These are phyloP conservation scores for Belgica antarctica DNA, from an alignment of 2,888 invertebrate genomes.

Conservation along the genomic window DNA sequence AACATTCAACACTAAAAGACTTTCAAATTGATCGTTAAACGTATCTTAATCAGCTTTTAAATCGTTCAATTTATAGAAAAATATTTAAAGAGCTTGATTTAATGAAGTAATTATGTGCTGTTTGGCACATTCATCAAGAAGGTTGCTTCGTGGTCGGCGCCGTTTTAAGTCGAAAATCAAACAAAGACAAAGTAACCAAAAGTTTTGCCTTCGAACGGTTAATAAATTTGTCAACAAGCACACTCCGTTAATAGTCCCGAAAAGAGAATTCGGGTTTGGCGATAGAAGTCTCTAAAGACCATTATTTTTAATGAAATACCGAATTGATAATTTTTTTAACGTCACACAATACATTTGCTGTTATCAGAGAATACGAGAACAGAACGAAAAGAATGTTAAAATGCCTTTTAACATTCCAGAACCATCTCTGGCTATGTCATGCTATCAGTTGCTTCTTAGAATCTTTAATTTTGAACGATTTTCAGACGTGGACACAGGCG, in stretches of 20 bases:
- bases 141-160: background rate
- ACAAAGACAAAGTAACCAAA: background rate
- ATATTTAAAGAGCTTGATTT: conserved; percentile 8
- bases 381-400: conserved; percentile 8
- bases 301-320: conserved; percentile 10
- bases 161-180: background rate
- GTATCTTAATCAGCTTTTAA: conserved; percentile 40
- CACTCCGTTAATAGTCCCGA: conserved; percentile 34
- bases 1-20: background rate
- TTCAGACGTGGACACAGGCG: no score
- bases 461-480: no score
- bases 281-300: no score
- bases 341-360: conserved; percentile 19
- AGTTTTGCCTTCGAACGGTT: background rate
- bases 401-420: conserved; percentile 41
- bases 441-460: no score
- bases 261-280: background rate
- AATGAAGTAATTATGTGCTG: conserved; percentile 25
- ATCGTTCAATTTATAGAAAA: conserved; percentile 32
- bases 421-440: no score
- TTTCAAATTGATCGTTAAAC: conserved; percentile 30
- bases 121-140: background rate
- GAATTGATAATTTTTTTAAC: background rate
- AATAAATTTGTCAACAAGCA: conserved; percentile 41
- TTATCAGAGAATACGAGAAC: background rate